Percentiles rank a stretch among this genome's conserved stretches.
Evolutionary conservation across 2,113 vertebrate species (phyloP).

Genomic region (Amblyornis subalaris): DNA sequence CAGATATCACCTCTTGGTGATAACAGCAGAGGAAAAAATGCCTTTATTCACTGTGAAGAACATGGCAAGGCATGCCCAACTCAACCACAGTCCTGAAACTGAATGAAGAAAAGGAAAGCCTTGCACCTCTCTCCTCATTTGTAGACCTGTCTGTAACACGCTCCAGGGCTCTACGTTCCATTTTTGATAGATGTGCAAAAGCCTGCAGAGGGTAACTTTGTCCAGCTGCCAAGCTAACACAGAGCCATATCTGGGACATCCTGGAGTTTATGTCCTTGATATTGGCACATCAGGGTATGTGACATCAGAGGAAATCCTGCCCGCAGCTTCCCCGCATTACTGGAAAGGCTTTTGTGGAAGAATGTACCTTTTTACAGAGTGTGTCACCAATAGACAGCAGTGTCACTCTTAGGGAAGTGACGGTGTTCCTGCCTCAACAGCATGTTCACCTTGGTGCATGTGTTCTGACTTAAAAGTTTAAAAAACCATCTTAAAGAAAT

Average conservation of each 20-base stretch:
- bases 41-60: neutral
- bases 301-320: neutral
- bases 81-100: neutral
- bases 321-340: neutral
- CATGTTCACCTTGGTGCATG: neutral
- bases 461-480: neutral
- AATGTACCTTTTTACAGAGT: neutral
- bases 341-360: neutral
- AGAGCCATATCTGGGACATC: neutral
- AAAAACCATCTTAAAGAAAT: neutral
- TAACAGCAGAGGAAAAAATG: neutral
- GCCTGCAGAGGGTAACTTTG: neutral
- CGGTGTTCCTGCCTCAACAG: neutral
- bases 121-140: neutral
- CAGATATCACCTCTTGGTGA: neutral
- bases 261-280: neutral
- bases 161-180: neutral
- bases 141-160: neutral
- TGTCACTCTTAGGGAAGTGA: neutral
- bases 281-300: neutral
- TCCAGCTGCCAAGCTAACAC: neutral
- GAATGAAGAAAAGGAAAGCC: neutral
- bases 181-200: neutral
- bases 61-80: neutral
- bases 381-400: rapidly evolving